Evolutionary conservation across 1,140 invertebrate species (phyloP), one percentile per base, ranked within the genome.

Genomic region (Melipona quadrifasciata): DNA sequence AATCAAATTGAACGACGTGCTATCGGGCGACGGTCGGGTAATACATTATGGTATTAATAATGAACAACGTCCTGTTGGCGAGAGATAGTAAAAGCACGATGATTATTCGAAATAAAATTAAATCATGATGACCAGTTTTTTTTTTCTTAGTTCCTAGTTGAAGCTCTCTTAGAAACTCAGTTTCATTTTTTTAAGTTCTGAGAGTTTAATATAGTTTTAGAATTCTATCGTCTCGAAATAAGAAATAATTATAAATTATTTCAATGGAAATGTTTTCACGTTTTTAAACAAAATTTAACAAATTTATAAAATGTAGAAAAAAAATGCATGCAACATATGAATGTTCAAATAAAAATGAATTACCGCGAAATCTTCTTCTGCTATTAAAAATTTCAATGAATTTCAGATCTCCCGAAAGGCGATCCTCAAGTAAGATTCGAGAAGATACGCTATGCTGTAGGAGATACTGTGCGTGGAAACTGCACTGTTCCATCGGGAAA

Each of bases 401-500:
- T 95, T 95, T 81, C 95, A 97, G 97, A 96, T 91, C 93, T 97
- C 82, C 97, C 97, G 6, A 95, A 96, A 71, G 95, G 96, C 51
- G 95, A 96, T 78, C 96, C 97, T 65, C 94, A 95, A 86, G 95
- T 98, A 80, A 95, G 93, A 72, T 94, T 97, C n/a, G 96, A 97
- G 91, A 97, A 97, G 91, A 95, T 94, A 82, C 96, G 96, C 91
- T 97, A 97, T 91, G 96, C 97, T 21, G 95, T 97, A 27, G 97
- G 97, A 12, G 97, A 98, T 90, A 96, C 95, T 85, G 94, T 98
- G 64, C 95, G 96, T 85, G 97, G 96, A 31, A 97, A 97, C 93
- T 98, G 97, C 92, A 96, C 96, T 31, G 96, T 97, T 51, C 96
- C 96, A 55, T 96, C 96, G 12, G 96, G 97, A 27, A 96, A 96